These are phyloP conservation scores for Periophthalmus modestus DNA, from an alignment of 2,113 vertebrate genomes.

Conservation along the genomic window DNA sequence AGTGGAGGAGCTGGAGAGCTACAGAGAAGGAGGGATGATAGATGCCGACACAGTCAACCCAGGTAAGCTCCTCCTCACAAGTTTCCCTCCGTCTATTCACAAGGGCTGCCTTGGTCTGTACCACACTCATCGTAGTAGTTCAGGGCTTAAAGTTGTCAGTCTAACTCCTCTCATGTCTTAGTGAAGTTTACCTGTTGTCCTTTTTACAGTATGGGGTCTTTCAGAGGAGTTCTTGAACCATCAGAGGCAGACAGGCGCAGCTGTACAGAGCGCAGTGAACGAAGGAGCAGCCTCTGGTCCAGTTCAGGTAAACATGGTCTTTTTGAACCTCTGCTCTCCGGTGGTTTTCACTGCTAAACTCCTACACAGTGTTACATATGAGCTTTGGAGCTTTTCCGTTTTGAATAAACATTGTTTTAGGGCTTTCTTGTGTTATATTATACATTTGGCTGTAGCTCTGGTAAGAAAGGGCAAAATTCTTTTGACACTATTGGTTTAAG, in stretches of 20 bases:
- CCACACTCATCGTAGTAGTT: background rate
- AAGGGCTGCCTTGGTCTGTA: background rate
- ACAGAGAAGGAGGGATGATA: slow-evolving; percentile 91
- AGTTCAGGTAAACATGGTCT: slow-evolving; percentile 85
- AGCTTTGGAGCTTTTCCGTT: slow-evolving; percentile 55
- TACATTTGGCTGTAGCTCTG: background rate
- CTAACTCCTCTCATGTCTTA: background rate
- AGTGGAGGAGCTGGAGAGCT: slow-evolving; percentile 86
- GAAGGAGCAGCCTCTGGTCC: slow-evolving; percentile 80
- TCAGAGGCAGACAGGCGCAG: slow-evolving; percentile 79
- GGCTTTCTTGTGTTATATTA: background rate
- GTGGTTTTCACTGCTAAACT: slow-evolving; percentile 12
- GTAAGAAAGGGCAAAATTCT: background rate
- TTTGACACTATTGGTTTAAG: background rate
- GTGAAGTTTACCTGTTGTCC: slow-evolving; percentile 4
- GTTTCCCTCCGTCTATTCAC: background rate
- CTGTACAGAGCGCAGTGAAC: slow-evolving; percentile 74
- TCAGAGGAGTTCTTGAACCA: slow-evolving; percentile 77
- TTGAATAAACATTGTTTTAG: slow-evolving; percentile 3
- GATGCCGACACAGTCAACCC: slow-evolving; percentile 89
- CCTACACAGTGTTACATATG: slow-evolving; percentile 30
- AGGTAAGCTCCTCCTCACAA: slow-evolving; percentile 75
- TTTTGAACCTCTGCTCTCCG: slow-evolving; percentile 42
- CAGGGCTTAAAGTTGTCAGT: background rate
- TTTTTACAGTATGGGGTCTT: slow-evolving; percentile 85